Base-by-base conservation (phyloP, 2,113 vertebrate species). In the Alligator mississippiensis region DNA sequence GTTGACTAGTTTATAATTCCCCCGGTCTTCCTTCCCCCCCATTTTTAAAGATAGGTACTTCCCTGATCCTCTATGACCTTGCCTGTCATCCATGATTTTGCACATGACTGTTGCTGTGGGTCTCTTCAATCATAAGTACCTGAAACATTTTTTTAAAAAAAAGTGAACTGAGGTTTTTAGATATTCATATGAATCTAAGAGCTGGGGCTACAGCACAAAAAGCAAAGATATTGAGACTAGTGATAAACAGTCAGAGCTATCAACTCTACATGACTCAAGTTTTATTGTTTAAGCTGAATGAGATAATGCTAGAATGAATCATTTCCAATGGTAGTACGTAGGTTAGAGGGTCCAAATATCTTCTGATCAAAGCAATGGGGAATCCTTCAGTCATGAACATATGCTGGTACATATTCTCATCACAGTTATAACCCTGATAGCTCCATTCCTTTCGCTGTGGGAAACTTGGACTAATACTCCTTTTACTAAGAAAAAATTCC, bases 81-180 rank as follows among this genome's bases (percentile, higher is more conserved):
- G 38, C 38, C 38, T 38, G 38, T 38, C 38, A 38, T 38, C 38
- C 38, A 38, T 38, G 38, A 38, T 38, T 38, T 38, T 38, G 38
- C 38, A 38, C 38, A 38, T 38, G 38, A 38, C 38, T 38, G 38
- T 38, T 38, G 38, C 38, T 38, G 7, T 38, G 38, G 38, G 38
- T 38, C 38, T 38, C 38, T 38, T 38, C 38, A 38, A 38, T 38
- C 38, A 38, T 38, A 38, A 38, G 7, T 38, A 38, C 38, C 38
- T 38, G 38, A 38, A 38, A 38, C 38, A 38, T 38, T 38, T 2
- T 0, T 3, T 17, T 28, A 13, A 5, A n/a, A 5, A n/a, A 5
- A 13, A 18, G 4, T 0, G 1, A 4, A 66, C 72, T 66, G 34
- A 70, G 76, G 58, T 75, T 27, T 9, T 58, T 5, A 0, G 0